Evolutionary conservation across 2,888 invertebrate species (phyloP), one percentile per base, ranked within the genome.

Genomic region (Diplazon laetatorius): DNA sequence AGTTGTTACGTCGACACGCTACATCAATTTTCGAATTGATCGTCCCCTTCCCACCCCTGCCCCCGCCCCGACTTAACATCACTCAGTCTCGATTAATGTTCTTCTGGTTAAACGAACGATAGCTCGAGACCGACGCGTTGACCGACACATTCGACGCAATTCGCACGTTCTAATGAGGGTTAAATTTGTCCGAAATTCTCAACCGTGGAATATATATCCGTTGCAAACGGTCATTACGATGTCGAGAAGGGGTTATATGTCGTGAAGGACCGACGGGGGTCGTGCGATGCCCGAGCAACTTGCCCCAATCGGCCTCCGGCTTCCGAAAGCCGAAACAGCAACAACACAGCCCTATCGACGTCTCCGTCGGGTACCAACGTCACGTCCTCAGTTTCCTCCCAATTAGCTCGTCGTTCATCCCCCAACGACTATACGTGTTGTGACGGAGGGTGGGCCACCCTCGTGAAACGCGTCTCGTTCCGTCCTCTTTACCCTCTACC

Each of bases 361-460:
- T 55, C 30, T 8, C 6, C 30, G n/a, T 25, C 5, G 25, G 25
- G 39, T 9, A 39, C 39, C 42, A 9, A 22, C 42, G 60, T 42
- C 39, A 42, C 60, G 22, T 42, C 22, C 42, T 42, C 42, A 25
- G 25, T 60, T 42, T 44, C n/a, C n/a, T 42, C 60, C 42, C 42
- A 60, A 60, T 60, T 60, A 42, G 3, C 14, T 14, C 25, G 30
- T 2, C 30, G 55, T 55, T 55, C 25, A 30, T 25, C 30, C 14
- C n/a, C 1, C 2, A 55, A 8, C 30, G 9, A 55, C 55, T 55
- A 35, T 55, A 55, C 16, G 14, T 14, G 14, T 52, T 52, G 14
- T 42, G n/a, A 37, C n/a, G n/a, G n/a, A 22, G 25, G 1, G 42
- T 9, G 14, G 42, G 42, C 22, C 42, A 60, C 39, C 42, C 22